Base-by-base conservation (phyloP, 2,113 vertebrate genomes). In the Zapornia atra region DNA sequence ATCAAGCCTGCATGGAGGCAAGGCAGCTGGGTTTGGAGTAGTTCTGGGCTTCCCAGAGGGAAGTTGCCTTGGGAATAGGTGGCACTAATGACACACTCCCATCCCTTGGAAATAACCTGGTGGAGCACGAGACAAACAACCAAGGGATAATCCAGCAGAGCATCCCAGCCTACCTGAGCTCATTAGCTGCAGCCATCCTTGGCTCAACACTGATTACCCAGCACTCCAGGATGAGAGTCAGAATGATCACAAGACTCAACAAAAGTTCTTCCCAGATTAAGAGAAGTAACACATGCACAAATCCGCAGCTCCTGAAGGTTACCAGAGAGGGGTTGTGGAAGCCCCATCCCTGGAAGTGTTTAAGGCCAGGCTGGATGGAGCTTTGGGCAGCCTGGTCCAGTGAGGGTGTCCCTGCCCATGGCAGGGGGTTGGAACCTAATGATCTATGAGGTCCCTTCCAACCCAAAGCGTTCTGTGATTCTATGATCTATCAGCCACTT, bases 401-500 rank as follows among this genome's bases (percentile, higher is more conserved):
- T 48, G 48, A 48, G 48, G 21, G 48, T 48, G 48, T 22, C 48
- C 21, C 48, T 48, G 10, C 48, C 19, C 21, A 22, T 48, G 48
- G 48, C 48, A 21, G 21, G 21, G 48, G 48, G 21, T 48, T 48
- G 21, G 48, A 22, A 48, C 48, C 22, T 11, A 21, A 48, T 22
- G 48, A 48, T 48, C 21, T 48, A 11, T 48, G 48, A 48, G 48
- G 48, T 48, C 48, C 48, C 48, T 46, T 48, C 48, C 48, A 48
- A 48, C 21, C 48, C 48, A 48, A 48, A 48, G 20, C 21, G 11
- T 20, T 48, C 48, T 48, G 48, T 91, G 84, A 94, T 80, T 86
- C 66, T 87, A 83, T 94, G 82, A 68, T 19, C 94, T 89, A 31
- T 57, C 80, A 97, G 97, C 84, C 92, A 86, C 88, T 89, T 57